Conservation (phyloP, 2,888 invertebrate genomes). For the Sarcophaga carnaria region DNA sequence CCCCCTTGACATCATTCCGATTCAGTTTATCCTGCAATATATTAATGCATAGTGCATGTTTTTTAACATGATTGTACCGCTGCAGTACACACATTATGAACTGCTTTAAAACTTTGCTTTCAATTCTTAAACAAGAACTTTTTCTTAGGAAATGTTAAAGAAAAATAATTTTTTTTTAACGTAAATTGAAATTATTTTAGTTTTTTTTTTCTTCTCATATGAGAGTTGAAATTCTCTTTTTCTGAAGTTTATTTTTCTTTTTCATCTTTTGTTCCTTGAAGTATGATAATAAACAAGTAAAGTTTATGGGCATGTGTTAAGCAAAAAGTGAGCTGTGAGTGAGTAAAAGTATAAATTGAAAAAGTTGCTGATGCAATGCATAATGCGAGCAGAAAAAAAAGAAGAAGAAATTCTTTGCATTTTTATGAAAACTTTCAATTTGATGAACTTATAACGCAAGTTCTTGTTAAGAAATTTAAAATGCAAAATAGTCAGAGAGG, state of each 20-base stretch:
- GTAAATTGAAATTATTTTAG: conserved; percentile 5
- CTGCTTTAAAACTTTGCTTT: conserved; percentile 39
- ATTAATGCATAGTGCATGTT: no score
- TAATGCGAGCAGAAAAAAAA: not conserved
- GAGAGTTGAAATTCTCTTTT: conserved; percentile 51
- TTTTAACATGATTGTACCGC: no score
- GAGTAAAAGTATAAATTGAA: conserved; percentile 58
- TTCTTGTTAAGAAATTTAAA: conserved; percentile 25
- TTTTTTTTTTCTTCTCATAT: conserved; percentile 48
- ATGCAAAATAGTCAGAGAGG: not conserved
- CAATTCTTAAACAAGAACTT: conserved; percentile 41
- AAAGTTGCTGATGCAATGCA: conserved; percentile 48
- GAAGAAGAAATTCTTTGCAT: not conserved
- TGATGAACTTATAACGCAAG: conserved; percentile 33
- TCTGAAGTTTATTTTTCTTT: conserved; percentile 15
- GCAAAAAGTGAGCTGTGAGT: conserved; percentile 16
- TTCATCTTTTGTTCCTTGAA: conserved; percentile 20
- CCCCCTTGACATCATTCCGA: no score
- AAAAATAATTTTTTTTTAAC: conserved; percentile 22
- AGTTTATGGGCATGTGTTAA: conserved; percentile 47
- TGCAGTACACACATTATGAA: no score
- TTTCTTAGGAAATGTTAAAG: conserved; percentile 14
- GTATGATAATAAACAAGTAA: conserved; percentile 55
- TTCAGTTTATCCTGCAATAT: no score
- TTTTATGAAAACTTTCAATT: conserved; percentile 26